phyloP scores from a whole-genome alignment of 2,113 vertebrate genomes.

The Bos indicus region DNA sequence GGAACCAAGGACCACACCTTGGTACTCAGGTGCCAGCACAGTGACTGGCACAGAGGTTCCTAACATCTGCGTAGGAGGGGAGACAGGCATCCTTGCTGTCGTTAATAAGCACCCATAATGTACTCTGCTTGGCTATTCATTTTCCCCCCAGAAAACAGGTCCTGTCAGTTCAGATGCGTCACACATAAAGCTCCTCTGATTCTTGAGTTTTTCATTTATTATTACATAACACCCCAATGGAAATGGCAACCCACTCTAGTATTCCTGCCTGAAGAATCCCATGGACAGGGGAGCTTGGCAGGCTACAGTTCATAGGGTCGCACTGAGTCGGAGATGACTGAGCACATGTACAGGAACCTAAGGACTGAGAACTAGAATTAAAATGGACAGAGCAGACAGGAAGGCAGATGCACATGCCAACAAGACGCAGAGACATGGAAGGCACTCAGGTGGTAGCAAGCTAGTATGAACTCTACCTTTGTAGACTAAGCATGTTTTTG shows the following conservation, averaged over 20 bases:
- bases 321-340: background rate
- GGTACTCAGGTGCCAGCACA: background rate
- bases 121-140: background rate
- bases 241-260: background rate
- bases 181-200: constrained; percentile 6
- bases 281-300: background rate
- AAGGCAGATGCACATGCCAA: background rate
- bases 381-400: background rate
- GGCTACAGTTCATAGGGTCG: background rate
- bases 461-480: background rate
- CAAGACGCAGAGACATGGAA: background rate
- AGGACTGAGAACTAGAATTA: background rate
- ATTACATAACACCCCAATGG: background rate
- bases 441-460: background rate
- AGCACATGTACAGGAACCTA: background rate
- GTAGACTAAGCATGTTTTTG: background rate
- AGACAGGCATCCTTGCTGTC: background rate
- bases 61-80: background rate
- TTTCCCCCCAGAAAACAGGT: background rate
- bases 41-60: background rate
- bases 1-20: background rate
- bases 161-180: background rate
- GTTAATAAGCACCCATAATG: background rate
- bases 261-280: background rate
- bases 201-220: constrained; percentile 26